phyloP scores from a whole-genome alignment of 64 coral and sea anemone genomes.

The Exaiptasia diaphana region DNA sequence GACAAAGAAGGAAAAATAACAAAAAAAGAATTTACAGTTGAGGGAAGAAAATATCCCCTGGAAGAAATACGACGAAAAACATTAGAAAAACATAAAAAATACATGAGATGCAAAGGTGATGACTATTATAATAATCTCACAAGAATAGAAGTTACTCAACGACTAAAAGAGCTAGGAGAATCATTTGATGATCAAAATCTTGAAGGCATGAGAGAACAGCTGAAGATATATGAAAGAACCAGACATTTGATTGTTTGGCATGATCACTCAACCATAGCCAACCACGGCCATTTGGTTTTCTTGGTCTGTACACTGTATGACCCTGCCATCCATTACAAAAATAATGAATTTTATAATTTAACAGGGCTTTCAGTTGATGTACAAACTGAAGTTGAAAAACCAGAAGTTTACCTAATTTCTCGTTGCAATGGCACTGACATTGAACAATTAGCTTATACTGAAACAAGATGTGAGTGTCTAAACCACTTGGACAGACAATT shows the following conservation, averaged over 20 bases:
- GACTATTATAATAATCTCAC: too few relatives aligned
- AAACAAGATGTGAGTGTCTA: neutral
- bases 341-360: neutral
- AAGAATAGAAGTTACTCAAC: slow-evolving; percentile 4
- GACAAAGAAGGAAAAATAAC: neutral
- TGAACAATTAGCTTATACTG: slow-evolving; percentile 14
- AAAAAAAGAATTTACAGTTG: neutral
- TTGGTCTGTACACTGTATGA: slow-evolving; percentile 1
- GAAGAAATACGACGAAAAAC: neutral
- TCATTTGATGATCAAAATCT: neutral
- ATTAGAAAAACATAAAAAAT: neutral
- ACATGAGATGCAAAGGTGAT: neutral
- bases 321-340: neutral
- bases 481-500: neutral
- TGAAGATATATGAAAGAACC: neutral
- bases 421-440: neutral
- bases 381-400: neutral
- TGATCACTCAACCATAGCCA: slow-evolving; percentile 13
- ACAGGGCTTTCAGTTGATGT: neutral
- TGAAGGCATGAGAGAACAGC: neutral
- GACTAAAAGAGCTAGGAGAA: slow-evolving; percentile 4
- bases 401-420: neutral
- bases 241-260: slow-evolving; percentile 25
- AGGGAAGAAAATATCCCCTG: slow-evolving; percentile 2
- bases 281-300: slow-evolving; percentile 6